Evolutionary conservation across 2,888 invertebrate genomes (phyloP).

Genomic region (Nomada flava): DNA sequence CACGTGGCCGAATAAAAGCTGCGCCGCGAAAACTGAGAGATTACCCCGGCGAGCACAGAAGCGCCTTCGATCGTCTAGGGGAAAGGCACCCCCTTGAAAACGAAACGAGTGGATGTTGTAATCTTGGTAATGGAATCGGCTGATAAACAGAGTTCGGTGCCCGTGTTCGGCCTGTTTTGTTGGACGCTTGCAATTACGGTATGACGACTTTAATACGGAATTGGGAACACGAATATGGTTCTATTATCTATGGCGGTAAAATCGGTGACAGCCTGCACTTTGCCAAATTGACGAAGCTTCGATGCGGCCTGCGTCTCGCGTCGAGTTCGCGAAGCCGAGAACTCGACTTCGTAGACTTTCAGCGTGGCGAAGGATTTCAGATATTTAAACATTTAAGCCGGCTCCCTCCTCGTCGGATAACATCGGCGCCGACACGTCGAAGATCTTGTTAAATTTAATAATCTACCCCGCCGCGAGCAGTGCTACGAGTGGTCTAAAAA

Average conservation of each 20-base stretch:
- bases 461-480: too few species aligned
- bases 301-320: background rate
- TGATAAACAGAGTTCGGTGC: conserved; percentile 15
- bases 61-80: conserved; percentile 35
- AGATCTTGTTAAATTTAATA: background rate
- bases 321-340: background rate
- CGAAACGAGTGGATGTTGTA: conserved; percentile 46
- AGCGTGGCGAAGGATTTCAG: background rate
- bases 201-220: background rate
- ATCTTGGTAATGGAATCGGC: conserved; percentile 56
- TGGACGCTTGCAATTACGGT: background rate
- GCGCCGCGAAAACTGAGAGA: conserved; percentile 54
- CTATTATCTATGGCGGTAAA: background rate
- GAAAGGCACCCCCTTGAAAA: conserved; percentile 6
- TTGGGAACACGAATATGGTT: background rate
- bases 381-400: too few species aligned
- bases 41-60: conserved; percentile 31
- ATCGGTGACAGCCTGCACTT: background rate
- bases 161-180: background rate
- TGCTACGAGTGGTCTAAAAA: background rate
- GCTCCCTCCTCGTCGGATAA: too few species aligned
- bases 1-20: conserved; percentile 58
- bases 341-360: background rate
- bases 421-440: background rate
- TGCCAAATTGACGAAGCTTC: conserved; percentile 1